Evolutionary conservation across 1,140 invertebrate genomes (phyloP), one percentile per base, ranked within the genome.

Genomic region (Ceratina australensis): DNA sequence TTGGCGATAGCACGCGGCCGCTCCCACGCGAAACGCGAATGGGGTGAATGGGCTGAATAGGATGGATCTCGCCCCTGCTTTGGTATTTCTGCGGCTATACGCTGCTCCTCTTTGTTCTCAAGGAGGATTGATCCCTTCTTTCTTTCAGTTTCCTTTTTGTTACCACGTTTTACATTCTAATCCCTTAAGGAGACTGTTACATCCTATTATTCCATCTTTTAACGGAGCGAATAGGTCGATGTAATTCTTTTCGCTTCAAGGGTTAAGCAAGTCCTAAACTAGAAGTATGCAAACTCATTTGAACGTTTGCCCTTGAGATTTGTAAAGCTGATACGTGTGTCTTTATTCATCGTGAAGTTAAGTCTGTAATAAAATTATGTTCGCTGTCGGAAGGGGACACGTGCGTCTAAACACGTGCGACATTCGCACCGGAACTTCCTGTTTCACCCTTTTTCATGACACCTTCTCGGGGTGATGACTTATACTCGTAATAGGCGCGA

Each of bases 1-100:
- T 5, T 33, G 60, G 63, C 81, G 87, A 86, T 87, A 84, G 86
- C 89, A 90, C 85, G 88, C 86, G 88, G 67, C 80, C 54, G 87
- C 84, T 89, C 88, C 85, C 88, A 89, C 85, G 83, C 65, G 75
- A 78, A 61, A 42, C 74, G 78, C 72, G 72, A 68, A 49, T 50
- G 66, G 77, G 42, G 71, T 33, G 56, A 28, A 54, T 50, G 64
- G 72, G 24, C 69, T 20, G 22, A 22, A 64, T 13, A 4, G 42
- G 42, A 8, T 33, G 20, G n/a, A 28, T 60, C 50, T 52, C 0
- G 5, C 33, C 15, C 15, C n/a, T 49, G 33, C 22, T 66, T 49
- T 22, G 33, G n/a, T 24, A 52, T 69, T 71, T 61, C 49, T 18
- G 2, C 0, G 3, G 12, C 15, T 15, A 1, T 12, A 1, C 5